A percentile compares a stretch with the other conserved stretches of the same genome.
These are phyloP conservation scores for Boleophthalmus pectinirostris DNA, from an alignment of 2,113 vertebrate genomes.

Conservation along the genomic window DNA sequence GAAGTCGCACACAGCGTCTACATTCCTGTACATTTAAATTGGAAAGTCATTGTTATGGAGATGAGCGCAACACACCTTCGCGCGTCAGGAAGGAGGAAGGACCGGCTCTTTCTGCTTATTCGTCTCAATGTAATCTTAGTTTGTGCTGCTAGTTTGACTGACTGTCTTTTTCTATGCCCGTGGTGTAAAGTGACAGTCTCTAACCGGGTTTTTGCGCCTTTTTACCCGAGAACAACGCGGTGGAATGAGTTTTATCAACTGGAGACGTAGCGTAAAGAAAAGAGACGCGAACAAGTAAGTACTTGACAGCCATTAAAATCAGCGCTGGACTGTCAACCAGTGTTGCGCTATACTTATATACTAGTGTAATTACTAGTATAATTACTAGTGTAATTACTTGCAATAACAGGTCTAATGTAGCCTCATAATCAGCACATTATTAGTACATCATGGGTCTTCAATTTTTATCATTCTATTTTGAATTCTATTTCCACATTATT, in stretches of 20 bases:
- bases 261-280: conserved; percentile 68
- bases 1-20: conserved; percentile 1
- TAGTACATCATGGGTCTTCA: not conserved
- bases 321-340: not conserved
- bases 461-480: not conserved
- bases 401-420: not conserved
- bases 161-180: conserved; percentile 24
- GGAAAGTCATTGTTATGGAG: conserved; percentile 32
- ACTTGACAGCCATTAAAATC: not conserved
- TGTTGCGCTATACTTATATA: no score
- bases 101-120: not conserved
- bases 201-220: conserved; percentile 18
- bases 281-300: conserved; percentile 72
- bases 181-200: conserved; percentile 8
- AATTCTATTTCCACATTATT: not conserved
- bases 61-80: conserved; percentile 55
- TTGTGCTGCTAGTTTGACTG: not conserved
- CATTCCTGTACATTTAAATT: conserved; percentile 44
- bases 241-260: conserved; percentile 77
- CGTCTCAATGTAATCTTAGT: not conserved
- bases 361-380: no score
- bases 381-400: not conserved
- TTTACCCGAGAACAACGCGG: conserved; percentile 6
- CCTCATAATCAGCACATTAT: not conserved
- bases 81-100: conserved; percentile 47